Base-by-base conservation (phyloP, 2,888 invertebrate genomes). In the Drosophila stalkeri region DNA sequence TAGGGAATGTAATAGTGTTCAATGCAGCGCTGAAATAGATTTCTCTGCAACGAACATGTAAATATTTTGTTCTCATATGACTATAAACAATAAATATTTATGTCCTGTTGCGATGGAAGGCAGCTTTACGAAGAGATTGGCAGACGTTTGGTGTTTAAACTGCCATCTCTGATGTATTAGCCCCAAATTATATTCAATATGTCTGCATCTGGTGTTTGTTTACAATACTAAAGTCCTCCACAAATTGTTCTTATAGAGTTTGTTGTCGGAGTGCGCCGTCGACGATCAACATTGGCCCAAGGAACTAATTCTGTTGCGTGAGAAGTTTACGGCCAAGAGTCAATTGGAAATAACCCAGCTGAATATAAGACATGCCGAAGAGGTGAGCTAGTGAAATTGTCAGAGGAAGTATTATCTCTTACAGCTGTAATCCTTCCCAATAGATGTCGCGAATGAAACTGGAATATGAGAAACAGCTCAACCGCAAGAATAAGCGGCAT, bases 241-340 rank as follows among this genome's bases (percentile, higher is more conserved):
- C 3, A 7, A 31, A 37, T 69, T 44, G 8, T 41, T 18, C 37
- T 81, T 80, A 35, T 92, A 97, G 97, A 95, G 95, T 89, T 93
- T 97, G 86, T 94, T 96, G 78, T 95, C 95, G 87, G 95, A 96
- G 31, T 94, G 94, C 73, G 95, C 95, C 72, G 95, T 95, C 62
- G 95, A 95, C 90, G 95, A 96, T 92, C 95, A 96, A 64, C 94
- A 94, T 86, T 96, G 96, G 96, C 96, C 97, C 46, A 93, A 95
- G 71, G 97, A 97, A 93, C 94, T 97, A 79, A 94, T 96, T 60
- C 94, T 96, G 77, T 92, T 97, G 44, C 94, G 96, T 18, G 96
- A 96, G 92, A 95, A 95, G 93, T 96, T 97, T 75, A 95, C 96
- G 62, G 95, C 95, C 27, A 95, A 95, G 90, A 95, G 95, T 87